Base-by-base conservation (phyloP, 2,797 vertebrate species). In the Urosaurus nigricauda region DNA sequence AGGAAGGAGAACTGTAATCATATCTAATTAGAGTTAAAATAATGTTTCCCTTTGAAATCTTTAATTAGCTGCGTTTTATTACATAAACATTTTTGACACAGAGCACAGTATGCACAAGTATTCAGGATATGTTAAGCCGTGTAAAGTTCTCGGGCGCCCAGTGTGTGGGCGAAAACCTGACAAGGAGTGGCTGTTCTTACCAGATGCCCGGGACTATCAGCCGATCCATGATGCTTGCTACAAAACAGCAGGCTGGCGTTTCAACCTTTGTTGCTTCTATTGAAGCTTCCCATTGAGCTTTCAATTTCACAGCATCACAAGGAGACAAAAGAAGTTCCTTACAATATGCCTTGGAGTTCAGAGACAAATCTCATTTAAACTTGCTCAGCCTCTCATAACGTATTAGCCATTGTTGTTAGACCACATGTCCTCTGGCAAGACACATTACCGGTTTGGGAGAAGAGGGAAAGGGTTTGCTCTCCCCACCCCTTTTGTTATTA, bases 31-130 rank as follows among this genome's bases (percentile, higher is more conserved):
- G 96, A 94, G 96, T 95, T 96, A 96, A 97, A 97, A 96, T 97
- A 97, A 96, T 96, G 96, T 97, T 97, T 97, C 96, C 95, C 96
- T 97, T 97, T 96, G 96, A 97, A 97, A 97, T 96, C 96, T 96
- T 97, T 97, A 97, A 97, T 97, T 97, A 97, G 95, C 96, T 96
- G 94, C 95, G 94, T 96, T 97, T 97, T 97, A 97, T 96, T 96
- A 95, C 96, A 96, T 96, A 97, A 96, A 96, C 96, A 97, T 95
- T 95, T 95, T 94, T 96, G 95, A 95, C 92, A 95, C 92, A 83
- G 92, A 95, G 95, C 92, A 90, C 88, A 87, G 90, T 87, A 90
- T 95, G 93, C 92, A 91, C 70, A 89, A 94, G 95, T 96, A 94
- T 93, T 91, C 92, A 91, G 95, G 79, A 95, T 94, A 94, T 95